Base-by-base conservation (phyloP, 2,113 vertebrate genomes). In the Perca fluviatilis region DNA sequence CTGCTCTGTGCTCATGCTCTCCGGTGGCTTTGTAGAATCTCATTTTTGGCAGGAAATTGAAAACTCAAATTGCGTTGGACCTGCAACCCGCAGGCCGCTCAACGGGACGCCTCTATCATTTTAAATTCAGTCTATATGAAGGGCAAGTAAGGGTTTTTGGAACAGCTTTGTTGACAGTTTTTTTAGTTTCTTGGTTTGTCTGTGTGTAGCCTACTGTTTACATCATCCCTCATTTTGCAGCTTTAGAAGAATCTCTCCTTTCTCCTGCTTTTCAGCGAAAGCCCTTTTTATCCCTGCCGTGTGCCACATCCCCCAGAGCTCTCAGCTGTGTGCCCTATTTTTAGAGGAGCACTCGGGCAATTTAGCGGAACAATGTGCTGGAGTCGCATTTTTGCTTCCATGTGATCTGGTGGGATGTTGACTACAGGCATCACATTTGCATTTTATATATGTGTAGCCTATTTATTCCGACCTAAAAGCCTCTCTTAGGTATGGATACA, bases 301-400 rank as follows among this genome's bases (percentile, higher is more conserved):
- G 74, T 77, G 80, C 77, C 75, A 64, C 77, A 84, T 90, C 85
- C 86, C 84, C 89, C 83, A 71, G 90, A 90, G 92, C 88, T 84
- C 85, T 94, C 83, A 89, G 91, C 89, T 91, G 88, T 82, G 77
- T 65, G 82, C 68, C 79, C 90, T 94, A 93, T 92, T 93, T 94
- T 89, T 92, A 92, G 86, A 78, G 49, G 62, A 81, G 87, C 78
- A 78, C 92, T 89, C 88, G 73, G 80, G 75, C 88, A 91, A 82
- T 92, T 93, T 82, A 87, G 84, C 78, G 74, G 71, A 87, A 93
- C 89, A 92, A 86, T 90, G 86, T 79, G 75, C 88, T 64, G 18
- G 53, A 89, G 83, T 83, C 46, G 13, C 85, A 80, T 88, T 56
- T 78, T 66, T 11, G 18, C 77, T 83, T 85, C 68, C 58, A 78